Percentiles rank a stretch among this genome's conserved stretches.
phyloP scores from a whole-genome alignment of 2,797 vertebrate genomes.

The Chrosomus eos region DNA sequence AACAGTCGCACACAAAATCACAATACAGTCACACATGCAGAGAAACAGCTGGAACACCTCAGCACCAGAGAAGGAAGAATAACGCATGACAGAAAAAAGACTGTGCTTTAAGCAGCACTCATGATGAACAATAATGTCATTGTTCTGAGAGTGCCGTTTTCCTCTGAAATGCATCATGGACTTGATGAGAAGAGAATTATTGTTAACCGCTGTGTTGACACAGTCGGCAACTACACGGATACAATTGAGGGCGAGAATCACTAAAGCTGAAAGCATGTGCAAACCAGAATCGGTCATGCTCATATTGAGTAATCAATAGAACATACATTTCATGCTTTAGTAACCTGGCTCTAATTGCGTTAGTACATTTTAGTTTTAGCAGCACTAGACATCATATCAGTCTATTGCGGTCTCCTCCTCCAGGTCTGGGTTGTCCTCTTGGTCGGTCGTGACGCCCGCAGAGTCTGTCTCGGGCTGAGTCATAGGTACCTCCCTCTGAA shows the following conservation, averaged over 20 bases:
- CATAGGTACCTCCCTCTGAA: neutral
- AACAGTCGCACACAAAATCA: constrained; percentile 19
- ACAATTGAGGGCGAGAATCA: neutral
- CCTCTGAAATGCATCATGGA: constrained; percentile 15
- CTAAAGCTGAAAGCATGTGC: constrained; percentile 6
- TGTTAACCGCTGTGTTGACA: neutral
- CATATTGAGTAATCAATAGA: neutral
- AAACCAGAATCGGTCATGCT: constrained; percentile 2
- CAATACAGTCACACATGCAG: constrained; percentile 9
- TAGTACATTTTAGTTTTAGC: neutral
- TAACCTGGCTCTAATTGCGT: neutral
- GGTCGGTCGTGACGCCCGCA: neutral
- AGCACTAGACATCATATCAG: constrained; percentile 32
- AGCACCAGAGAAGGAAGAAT: constrained; percentile 31
- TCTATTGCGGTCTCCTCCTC: constrained; percentile 54
- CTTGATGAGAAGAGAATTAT: constrained; percentile 14
- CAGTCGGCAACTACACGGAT: neutral
- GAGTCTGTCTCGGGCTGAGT: constrained; percentile 9
- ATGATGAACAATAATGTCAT: neutral
- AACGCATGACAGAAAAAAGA: constrained; percentile 22
- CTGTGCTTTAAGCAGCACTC: constrained; percentile 52
- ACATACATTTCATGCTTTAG: neutral
- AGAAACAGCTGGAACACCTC: constrained; percentile 8
- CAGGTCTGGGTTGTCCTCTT: constrained; percentile 44
- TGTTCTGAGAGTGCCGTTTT: constrained; percentile 27